Evolutionary conservation across 2,113 vertebrate genomes (phyloP), one percentile per base, ranked within the genome.

Genomic region (Eidolon helvum): DNA sequence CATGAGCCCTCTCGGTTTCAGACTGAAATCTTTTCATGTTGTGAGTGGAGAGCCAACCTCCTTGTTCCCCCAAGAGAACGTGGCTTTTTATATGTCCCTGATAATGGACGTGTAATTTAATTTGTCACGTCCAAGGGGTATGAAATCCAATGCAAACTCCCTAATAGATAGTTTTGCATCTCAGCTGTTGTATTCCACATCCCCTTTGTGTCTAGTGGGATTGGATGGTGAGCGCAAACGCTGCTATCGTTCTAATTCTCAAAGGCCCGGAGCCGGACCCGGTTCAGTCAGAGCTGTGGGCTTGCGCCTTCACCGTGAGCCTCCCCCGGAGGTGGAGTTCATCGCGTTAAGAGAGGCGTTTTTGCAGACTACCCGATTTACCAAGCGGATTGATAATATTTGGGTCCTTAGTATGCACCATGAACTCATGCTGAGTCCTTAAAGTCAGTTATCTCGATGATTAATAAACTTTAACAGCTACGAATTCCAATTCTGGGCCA

Each of bases 81-180:
- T 19, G 50, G 82, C 83, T 95, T 71, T 71, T 50, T 79, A 5
- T 35, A 0, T 68, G 33, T 84, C 84, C 74, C 87, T 38, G 40
- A 50, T 85, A 85, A 85, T 90, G 80, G 90, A 63, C 66, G 2
- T 75, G 53, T 84, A 83, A 93, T 94, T 80, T 87, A 87, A 95
- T 96, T 87, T 94, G 59, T 89, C 66, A 1, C 78, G 22, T 68
- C 90, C 59, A 87, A 14, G 6, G 3, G 55, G 72, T 83, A 24
- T 4, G 28, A 90, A 94, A 79, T 69, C 87, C 87, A 79, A 28
- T 90, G 74, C 50, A 72, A 19, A 53, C 14, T 33, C 61, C 78
- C 93, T 91, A 91, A 53, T 78, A 88, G 86, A 80, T 91, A 65
- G 92, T 87, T 93, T 18, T 66, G 72, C 86, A 10, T 95, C 93